Base-by-base conservation (phyloP, 2,113 vertebrate genomes). In the Oncorhynchus clarkii region DNA sequence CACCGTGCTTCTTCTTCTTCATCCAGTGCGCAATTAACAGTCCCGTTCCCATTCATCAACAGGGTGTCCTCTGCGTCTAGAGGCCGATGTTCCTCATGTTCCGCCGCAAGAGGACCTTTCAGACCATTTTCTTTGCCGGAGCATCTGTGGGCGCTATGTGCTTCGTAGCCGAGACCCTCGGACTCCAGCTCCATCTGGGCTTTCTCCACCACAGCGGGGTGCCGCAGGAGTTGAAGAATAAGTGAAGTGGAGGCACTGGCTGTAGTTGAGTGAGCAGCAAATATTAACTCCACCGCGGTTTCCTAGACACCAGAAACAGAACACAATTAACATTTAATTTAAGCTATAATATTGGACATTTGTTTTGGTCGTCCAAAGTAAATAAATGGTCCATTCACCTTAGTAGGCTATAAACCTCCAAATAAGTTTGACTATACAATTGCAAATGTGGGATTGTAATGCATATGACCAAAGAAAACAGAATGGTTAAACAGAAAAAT, bases 191-290 rank as follows among this genome's bases (percentile, higher is more conserved):
- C 97, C 8, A 84, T 84, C 62, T 86, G 83, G 69, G 96, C 94
- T 73, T 91, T 93, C 77, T 94, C 89, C 27, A 93, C 89, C 67
- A 95, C 95, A 0, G 86, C 82, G 0, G 96, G 95, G 79, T 99
- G 94, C 60, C 95, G 93, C 60, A 99, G 89, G 0, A 99, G 90
- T 84, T 98, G 94, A 69, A 99, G 92, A 29, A 99, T 87, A 70
- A 99, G 93, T 2, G 97, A 99, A 0, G 98, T 99, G 84, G 96
- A 96, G 71, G 97, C 97, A 2, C 97, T 99, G 73, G 98, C 96
- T 2, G 96, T 99, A 79, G 98, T 99, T 88, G 97, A 97, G 90
- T 99, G 98, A 75, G 98, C 96, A 0, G 98, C 97, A 70, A 99
- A 99, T 84, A 99, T 96, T 79, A 99, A 82, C 91, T 99, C 98